These are phyloP conservation scores for Drosophila nasuta DNA, from an alignment of 1,140 invertebrate species.

Conservation along the genomic window DNA sequence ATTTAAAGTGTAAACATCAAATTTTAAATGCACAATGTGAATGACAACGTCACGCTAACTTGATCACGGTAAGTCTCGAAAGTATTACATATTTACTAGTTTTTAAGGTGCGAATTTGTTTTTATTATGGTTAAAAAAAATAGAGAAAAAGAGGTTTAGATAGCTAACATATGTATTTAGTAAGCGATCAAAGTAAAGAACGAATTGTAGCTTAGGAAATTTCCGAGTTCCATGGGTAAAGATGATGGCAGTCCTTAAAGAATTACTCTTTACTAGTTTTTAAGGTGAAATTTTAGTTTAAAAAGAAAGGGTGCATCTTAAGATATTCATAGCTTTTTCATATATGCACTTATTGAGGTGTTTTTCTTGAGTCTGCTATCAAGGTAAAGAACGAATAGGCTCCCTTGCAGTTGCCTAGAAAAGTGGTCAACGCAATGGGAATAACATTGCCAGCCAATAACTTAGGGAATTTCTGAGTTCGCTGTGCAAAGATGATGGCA, in stretches of 20 bases:
- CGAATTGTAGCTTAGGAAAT: constrained; percentile 34
- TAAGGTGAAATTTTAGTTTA: too few relatives aligned
- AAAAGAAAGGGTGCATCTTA: too few relatives aligned
- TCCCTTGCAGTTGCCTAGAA: constrained; percentile 61
- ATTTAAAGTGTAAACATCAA: not conserved
- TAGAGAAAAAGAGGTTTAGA: too few relatives aligned
- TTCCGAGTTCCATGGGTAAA: too few relatives aligned
- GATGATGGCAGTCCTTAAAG: too few relatives aligned
- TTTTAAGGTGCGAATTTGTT: too few relatives aligned
- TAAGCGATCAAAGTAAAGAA: constrained; percentile 69
- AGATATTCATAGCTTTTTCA: too few relatives aligned
- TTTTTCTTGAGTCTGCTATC: constrained; percentile 34
- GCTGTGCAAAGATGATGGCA: constrained; percentile 61
- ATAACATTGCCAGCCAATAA: constrained; percentile 61
- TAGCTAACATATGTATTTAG: too few relatives aligned
- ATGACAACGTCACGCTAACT: constrained; percentile 8
- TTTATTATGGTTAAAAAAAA: too few relatives aligned
- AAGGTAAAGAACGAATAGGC: constrained; percentile 76
- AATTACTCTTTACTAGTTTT: too few relatives aligned
- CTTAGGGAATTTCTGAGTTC: constrained; percentile 39
- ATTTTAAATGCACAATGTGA: constrained; percentile 5
- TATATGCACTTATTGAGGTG: too few relatives aligned
- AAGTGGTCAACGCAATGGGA: constrained; percentile 71
- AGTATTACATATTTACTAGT: too few relatives aligned
- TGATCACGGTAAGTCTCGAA: not conserved